Percentiles rank a stretch among this genome's conserved stretches.
Evolutionary conservation across 2,888 invertebrate genomes (phyloP).

Genomic region (Epistrophe grossulariae): DNA sequence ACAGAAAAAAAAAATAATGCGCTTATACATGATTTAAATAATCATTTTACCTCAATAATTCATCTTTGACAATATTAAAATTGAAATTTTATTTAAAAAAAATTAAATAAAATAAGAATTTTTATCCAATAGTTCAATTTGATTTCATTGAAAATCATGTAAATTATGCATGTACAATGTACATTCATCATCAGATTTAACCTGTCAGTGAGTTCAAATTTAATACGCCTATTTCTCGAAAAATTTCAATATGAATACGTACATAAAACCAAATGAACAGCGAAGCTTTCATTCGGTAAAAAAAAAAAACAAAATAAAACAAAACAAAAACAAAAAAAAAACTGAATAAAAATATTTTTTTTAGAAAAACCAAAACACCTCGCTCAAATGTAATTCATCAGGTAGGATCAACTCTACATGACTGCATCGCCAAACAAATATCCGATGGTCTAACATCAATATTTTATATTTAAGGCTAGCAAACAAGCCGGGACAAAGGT

Average conservation of each 20-base stretch:
- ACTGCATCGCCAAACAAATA: slow-evolving; percentile 67
- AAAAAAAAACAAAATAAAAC: neutral
- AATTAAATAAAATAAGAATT: too few species aligned
- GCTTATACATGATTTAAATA: too few species aligned
- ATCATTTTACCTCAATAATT: too few species aligned
- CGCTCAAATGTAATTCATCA: slow-evolving; percentile 59
- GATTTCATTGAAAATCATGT: too few species aligned
- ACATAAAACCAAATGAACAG: neutral
- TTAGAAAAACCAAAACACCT: slow-evolving; percentile 30
- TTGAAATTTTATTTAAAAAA: too few species aligned
- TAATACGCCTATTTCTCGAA: too few species aligned
- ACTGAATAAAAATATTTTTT: neutral
- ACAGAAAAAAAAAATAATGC: too few species aligned
- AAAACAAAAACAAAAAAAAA: neutral
- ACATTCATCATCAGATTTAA: too few species aligned
- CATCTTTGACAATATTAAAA: too few species aligned
- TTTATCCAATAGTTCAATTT: too few species aligned
- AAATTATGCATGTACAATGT: too few species aligned
- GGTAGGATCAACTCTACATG: slow-evolving; percentile 59
- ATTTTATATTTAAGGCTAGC: slow-evolving; percentile 63
- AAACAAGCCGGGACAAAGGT: slow-evolving; percentile 51
- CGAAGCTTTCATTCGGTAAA: neutral
- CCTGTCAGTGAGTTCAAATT: too few species aligned
- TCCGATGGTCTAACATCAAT: slow-evolving; percentile 69
- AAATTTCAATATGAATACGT: neutral